Conservation (phyloP, 2,113 vertebrate genomes). For the Oreochromis spilurus region DNA sequence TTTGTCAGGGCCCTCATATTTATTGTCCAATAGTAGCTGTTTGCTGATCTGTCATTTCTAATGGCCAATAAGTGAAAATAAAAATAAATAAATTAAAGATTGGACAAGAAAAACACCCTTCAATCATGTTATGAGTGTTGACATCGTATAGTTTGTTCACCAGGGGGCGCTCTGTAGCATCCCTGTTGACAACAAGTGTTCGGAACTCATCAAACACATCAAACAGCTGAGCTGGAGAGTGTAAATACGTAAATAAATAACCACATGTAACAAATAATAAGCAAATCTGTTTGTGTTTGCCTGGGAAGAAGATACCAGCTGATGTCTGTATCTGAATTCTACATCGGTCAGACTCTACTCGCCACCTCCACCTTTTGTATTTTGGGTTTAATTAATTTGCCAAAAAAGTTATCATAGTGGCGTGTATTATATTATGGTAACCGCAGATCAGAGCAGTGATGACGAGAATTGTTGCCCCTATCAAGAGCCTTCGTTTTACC, state of each 20-base stretch:
- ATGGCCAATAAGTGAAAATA: neutral
- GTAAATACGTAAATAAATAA: neutral
- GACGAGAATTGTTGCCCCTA: neutral
- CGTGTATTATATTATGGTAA: neutral
- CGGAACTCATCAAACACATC: accelerated
- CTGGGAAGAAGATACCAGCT: accelerated
- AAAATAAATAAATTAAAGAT: neutral
- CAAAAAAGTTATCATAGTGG: accelerated
- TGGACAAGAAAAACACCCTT: neutral
- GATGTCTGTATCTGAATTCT: neutral
- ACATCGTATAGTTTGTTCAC: neutral
- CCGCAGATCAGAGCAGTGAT: neutral
- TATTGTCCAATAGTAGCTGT: neutral
- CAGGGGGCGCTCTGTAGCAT: neutral
- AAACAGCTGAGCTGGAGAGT: neutral
- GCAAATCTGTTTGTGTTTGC: neutral
- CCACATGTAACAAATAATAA: neutral
- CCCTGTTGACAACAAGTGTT: neutral
- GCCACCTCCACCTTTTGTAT: neutral
- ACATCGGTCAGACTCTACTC: neutral
- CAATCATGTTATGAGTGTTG: neutral
- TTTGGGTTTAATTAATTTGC: neutral
- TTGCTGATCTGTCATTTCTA: neutral
- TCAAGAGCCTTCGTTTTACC: neutral
- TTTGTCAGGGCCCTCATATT: neutral